Conservation (phyloP, 2,888 invertebrate genomes). For the Drosophila melanosoma region DNA sequence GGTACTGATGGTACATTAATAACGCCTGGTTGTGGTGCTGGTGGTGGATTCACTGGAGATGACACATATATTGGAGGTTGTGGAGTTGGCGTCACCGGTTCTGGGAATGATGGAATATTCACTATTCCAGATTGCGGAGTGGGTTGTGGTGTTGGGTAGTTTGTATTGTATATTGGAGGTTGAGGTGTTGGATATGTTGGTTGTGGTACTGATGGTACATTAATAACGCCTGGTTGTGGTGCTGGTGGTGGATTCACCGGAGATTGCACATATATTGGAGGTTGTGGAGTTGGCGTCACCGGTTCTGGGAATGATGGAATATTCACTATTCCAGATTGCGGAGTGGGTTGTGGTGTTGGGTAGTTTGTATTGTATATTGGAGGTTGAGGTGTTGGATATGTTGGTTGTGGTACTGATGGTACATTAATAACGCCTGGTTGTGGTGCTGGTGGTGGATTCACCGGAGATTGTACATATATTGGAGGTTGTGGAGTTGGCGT, state of each 20-base stretch:
- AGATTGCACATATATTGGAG: conserved; percentile 21
- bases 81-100: conserved; percentile 13
- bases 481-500: conserved; percentile 26
- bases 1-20: conserved; percentile 37
- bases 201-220: conserved; percentile 41
- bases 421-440: conserved; percentile 38
- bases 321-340: conserved; percentile 35
- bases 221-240: conserved; percentile 32
- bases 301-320: conserved; percentile 37
- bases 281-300: conserved; percentile 17
- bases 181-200: conserved; percentile 32
- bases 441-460: conserved; percentile 10
- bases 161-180: conserved; percentile 32
- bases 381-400: conserved; percentile 38
- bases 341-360: conserved; percentile 12
- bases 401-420: conserved; percentile 55
- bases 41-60: not conserved
- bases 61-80: conserved; percentile 25
- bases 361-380: conserved; percentile 52
- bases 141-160: conserved; percentile 14
- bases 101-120: conserved; percentile 57
- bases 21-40: conserved; percentile 29
- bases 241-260: conserved; percentile 6
- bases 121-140: conserved; percentile 34
- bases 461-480: conserved; percentile 9